phyloP scores from a whole-genome alignment of 2,888 invertebrate species.

The Agrypnus murinus region DNA sequence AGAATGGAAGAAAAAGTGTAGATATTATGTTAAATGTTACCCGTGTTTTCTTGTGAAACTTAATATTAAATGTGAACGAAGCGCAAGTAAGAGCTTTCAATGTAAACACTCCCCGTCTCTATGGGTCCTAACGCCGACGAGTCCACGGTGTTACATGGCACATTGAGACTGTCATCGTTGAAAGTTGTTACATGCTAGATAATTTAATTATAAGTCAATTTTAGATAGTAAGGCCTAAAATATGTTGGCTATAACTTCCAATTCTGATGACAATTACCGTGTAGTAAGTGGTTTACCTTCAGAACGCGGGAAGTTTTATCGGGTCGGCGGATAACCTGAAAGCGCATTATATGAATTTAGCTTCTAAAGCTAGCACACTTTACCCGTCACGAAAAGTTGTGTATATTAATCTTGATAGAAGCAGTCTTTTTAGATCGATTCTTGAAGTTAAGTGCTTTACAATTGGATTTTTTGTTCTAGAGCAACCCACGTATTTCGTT shows the following conservation, averaged over 20 bases:
- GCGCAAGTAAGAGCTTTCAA: constrained; percentile 42
- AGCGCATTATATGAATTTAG: constrained; percentile 36
- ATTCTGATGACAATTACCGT: constrained; percentile 35
- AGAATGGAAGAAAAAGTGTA: too few relatives aligned
- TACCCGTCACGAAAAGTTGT: constrained; percentile 30
- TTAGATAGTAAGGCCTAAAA: constrained; percentile 30
- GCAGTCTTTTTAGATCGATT: constrained; percentile 18
- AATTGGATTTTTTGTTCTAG: too few relatives aligned
- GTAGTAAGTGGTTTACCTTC: constrained; percentile 41
- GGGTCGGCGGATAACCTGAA: constrained; percentile 32
- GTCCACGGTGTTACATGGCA: constrained; percentile 63
- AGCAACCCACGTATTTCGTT: too few relatives aligned
- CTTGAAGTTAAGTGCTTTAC: constrained; percentile 25
- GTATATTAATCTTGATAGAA: constrained; percentile 26
- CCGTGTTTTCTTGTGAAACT: background rate
- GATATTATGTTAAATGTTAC: too few relatives aligned
- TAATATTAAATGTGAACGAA: constrained; percentile 21
- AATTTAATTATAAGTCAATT: constrained; percentile 46
- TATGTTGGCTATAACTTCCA: constrained; percentile 34
- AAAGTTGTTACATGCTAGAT: constrained; percentile 41
- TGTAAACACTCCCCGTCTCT: constrained; percentile 30
- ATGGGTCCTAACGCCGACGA: constrained; percentile 61
- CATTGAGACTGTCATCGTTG: constrained; percentile 42
- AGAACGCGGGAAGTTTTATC: constrained; percentile 35
- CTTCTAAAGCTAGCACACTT: constrained; percentile 35